Base-by-base conservation (phyloP, 2,888 invertebrate species). In the Hirtodrosophila cameraria region DNA sequence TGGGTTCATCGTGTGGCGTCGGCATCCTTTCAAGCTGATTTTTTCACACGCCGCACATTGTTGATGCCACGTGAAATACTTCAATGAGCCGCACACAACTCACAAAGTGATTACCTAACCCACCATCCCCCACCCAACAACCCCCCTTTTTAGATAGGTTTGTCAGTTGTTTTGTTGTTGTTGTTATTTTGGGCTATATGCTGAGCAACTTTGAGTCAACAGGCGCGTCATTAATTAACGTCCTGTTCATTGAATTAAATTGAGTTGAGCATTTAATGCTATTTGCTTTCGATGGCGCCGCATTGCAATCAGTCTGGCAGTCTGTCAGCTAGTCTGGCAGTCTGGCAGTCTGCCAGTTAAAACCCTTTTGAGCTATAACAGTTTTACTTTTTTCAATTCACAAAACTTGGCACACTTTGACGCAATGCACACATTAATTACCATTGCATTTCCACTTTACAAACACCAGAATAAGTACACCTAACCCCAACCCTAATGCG, bases 11-110 rank as follows among this genome's bases (percentile, higher is more conserved):
- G 45, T 25, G 50, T 18, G 30, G 33, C 48, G 70, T 57, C 83
- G 83, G 83, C 83, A 76, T 84, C 83, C 85, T 83, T 83, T 83
- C 58, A 83, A 86, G 85, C 74, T 64, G 73, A 65, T 80, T 82
- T 86, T 23, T 84, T 86, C 86, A 84, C 83, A 83, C 86, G 85
- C 83, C 66, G 70, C 73, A 62, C 31, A 50, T 63, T 66, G 69
- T 77, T 77, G 69, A 63, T 83, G 49, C 71, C 63, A 73, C 76
- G 72, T 75, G 61, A 82, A 50, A 59, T 46, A 52, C 65, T 63
- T 53, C 65, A 78, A 69, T 75, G 78, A 52, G 75, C 73, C 82
- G 61, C 79, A 70, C 80, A 59, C 74, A 73, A 62, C 63, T 70
- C 64, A 76, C 63, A 76, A 64, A 61, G 49, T 54, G 74, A 71